A percentile compares a stretch with the other conserved stretches of the same genome.
These are phyloP conservation scores for Kryptopterus vitreolus DNA, from an alignment of 2,797 vertebrate genomes.

Conservation along the genomic window DNA sequence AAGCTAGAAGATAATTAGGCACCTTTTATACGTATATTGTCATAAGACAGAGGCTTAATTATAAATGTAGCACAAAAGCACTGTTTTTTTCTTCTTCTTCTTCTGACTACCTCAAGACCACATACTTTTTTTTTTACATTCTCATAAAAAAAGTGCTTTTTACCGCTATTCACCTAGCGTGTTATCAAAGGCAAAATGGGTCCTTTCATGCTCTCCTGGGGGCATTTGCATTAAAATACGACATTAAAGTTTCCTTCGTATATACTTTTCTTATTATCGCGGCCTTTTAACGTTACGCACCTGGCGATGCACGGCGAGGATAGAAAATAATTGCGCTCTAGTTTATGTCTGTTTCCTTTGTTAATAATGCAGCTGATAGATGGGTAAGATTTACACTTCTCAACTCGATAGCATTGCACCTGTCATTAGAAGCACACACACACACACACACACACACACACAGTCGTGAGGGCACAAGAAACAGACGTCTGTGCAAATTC, in stretches of 20 bases:
- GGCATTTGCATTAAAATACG: conserved; percentile 34
- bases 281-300: conserved; percentile 3
- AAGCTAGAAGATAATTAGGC: conserved; percentile 24
- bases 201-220: conserved; percentile 29
- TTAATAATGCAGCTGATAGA: not conserved
- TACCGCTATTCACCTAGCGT: conserved; percentile 18
- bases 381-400: not conserved
- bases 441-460: conserved; percentile 3
- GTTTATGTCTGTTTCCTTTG: not conserved
- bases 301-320: not conserved
- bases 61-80: conserved; percentile 23
- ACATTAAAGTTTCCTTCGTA: conserved; percentile 25
- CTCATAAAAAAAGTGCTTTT: conserved; percentile 33
- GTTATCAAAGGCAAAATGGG: conserved; percentile 40
- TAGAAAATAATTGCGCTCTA: not conserved
- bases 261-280: not conserved
- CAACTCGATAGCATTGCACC: not conserved
- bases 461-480: not conserved
- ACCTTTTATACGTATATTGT: too few species aligned
- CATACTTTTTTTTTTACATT: conserved; percentile 28
- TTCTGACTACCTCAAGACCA: conserved; percentile 18
- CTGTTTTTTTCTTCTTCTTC: too few species aligned
- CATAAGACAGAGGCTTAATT: conserved; percentile 4
- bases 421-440: not conserved
- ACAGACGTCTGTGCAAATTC: not conserved